Conservation (phyloP, 2,797 vertebrate species). For the Onychomys arenicola region DNA sequence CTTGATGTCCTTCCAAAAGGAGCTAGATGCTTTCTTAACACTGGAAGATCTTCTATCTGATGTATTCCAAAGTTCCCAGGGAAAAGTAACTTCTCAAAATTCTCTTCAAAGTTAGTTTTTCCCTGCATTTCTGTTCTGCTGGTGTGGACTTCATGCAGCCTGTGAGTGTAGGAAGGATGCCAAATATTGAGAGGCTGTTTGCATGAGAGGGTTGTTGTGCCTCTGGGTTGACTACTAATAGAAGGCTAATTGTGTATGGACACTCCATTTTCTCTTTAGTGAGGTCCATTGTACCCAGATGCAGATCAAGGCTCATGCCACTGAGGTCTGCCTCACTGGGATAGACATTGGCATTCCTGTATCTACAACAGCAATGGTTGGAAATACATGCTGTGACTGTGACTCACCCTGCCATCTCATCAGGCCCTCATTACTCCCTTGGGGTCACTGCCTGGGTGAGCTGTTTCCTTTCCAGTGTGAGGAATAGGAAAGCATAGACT, state of each 20-base stretch:
- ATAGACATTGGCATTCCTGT: background rate
- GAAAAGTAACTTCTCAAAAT: constrained; percentile 20
- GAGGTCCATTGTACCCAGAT: background rate
- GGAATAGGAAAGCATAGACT: background rate
- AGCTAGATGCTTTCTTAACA: background rate
- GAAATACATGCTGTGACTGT: background rate
- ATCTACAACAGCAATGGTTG: background rate
- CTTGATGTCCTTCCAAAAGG: constrained; percentile 32
- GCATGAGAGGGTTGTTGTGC: background rate
- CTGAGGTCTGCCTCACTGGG: background rate
- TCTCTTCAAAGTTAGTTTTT: background rate
- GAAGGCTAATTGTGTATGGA: background rate
- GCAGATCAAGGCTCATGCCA: background rate
- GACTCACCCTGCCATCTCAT: background rate
- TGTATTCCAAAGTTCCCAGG: constrained; percentile 21
- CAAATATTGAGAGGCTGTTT: constrained; percentile 11
- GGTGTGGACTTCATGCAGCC: background rate
- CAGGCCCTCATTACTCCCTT: background rate
- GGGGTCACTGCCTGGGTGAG: background rate
- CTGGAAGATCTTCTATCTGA: background rate
- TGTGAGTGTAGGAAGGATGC: background rate
- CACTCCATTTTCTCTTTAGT: background rate
- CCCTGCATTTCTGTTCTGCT: constrained; percentile 6
- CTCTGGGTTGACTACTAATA: background rate
- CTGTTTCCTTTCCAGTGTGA: background rate